Evolutionary conservation across 1,140 invertebrate species (phyloP), one percentile per base, ranked within the genome.

Genomic region (Drosophila trapezifrons): DNA sequence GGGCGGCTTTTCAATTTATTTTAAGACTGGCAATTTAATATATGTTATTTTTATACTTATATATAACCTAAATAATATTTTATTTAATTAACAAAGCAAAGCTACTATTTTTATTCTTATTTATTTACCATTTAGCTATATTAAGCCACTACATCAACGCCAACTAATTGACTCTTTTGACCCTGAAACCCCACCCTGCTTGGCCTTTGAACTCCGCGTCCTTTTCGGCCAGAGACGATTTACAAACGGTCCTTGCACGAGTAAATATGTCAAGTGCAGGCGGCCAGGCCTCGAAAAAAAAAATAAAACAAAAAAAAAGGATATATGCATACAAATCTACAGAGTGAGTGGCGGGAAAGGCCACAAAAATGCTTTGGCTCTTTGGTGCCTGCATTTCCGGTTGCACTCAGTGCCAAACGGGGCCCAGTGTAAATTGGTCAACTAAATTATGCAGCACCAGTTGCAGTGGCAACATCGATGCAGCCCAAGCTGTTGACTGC

Each of bases 241-340:
- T 84, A 87, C 82, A 83, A 78, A 90, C 73, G 78, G 59, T 54
- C 73, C 73, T 71, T 47, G 73, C 74, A 15, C 51, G 79, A 90
- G 89, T 91, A 91, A 91, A 91, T 91, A 91, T 91, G 89, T 91
- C 89, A 91, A 91, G 89, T 83, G 89, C 89, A 91, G 89, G 76
- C 80, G 80, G 81, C 40, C 29, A 56, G 29, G 29, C 27, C 32
- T 4, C 43, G 2, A 54, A 38, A 38, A 54, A 43, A 43, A 27
- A 25, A 8, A 57, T 20, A 45, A 67, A 67, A 66, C 55, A 52
- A 58, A 46, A 51, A 55, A 46, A 62, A 43, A 4, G 22, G 47
- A 70, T 32, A 69, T 59, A 27, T 47, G 20, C 8, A 20, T 25
- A 32, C 4, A 12, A 32, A 20, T 54, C 18, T 1, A 10, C 1